These are phyloP conservation scores for Timandra comae DNA, from an alignment of 2,888 invertebrate species.

Conservation along the genomic window DNA sequence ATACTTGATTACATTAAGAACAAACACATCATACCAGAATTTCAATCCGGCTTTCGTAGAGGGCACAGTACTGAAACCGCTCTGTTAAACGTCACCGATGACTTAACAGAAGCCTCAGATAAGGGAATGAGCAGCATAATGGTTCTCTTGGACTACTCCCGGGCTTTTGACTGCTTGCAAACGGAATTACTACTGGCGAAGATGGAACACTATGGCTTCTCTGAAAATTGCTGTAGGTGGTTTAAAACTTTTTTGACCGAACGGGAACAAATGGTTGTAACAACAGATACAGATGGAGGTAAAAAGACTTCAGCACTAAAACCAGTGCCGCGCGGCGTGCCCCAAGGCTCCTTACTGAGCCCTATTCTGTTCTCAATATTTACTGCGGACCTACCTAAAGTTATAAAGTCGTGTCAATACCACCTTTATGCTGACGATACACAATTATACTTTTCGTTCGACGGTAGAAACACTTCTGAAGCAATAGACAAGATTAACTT, in stretches of 20 bases:
- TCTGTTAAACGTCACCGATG: constrained; percentile 11
- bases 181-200: constrained; percentile 8
- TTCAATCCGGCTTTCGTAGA: constrained; percentile 16
- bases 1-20: constrained; percentile 4
- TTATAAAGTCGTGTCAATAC: no score
- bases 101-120: constrained; percentile 14
- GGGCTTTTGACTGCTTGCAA: constrained; percentile 18
- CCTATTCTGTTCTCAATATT: constrained; percentile 1
- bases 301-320: no score
- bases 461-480: no score
- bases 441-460: no score
- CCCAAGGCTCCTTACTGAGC: constrained; percentile 11
- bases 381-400: background rate
- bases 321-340: constrained; percentile 1
- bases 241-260: constrained; percentile 12
- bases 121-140: constrained; percentile 9
- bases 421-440: no score
- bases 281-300: background rate
- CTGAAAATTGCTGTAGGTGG: constrained; percentile 7
- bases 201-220: constrained; percentile 13
- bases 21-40: constrained; percentile 8
- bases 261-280: constrained; percentile 10
- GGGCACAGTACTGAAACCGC: constrained; percentile 11
- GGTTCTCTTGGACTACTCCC: constrained; percentile 15
- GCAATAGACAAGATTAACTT: no score